Base-by-base conservation (phyloP, 2,797 vertebrate genomes). In the Propithecus deckenii region DNA sequence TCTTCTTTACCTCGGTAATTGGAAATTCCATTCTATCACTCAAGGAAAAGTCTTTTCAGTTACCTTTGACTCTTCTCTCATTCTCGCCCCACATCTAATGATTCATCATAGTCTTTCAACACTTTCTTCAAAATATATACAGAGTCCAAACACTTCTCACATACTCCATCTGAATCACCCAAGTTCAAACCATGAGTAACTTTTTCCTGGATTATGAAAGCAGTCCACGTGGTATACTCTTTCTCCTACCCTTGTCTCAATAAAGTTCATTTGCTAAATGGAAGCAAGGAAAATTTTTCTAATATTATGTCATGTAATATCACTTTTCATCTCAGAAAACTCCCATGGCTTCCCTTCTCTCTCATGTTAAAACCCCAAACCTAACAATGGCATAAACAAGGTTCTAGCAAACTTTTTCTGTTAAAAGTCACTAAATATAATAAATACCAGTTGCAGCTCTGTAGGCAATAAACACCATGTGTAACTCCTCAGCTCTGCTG, bases 151-250 rank as follows among this genome's bases (percentile, higher is more conserved):
- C 8, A 65, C 14, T 15, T 67, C 13, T 71, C 10, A 74, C 13
- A 38, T 7, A 69, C n/a, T 72, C 14, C 30, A 30, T 63, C 46
- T 52, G 23, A 61, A 41, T 4, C 3, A 38, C 3, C 15, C 15
- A 35, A 2, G 13, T 48, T 7, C 48, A 67, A 50, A 50, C 2
- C 2, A n/a, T 46, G 52, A 41, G 41, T 38, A 43, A 22, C 5
- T 57, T 30, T 35, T 74, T 3, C 3, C n/a, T 61, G 22, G 6
- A 46, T 46, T 86, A 78, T 46, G 17, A 32, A 69, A 75, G 30
- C 9, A 38, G 4, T 2, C 5, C 23, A 65, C 11, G 11, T n/a
- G 30, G 0, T n/a, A 9, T 1, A 67, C 5, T 28, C 2, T 88
- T 89, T 61, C 25, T 48, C 9, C 20, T 55, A 28, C 18, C 4